phyloP scores from a whole-genome alignment of 2,888 invertebrate genomes.

The Nomada goodeniana region DNA sequence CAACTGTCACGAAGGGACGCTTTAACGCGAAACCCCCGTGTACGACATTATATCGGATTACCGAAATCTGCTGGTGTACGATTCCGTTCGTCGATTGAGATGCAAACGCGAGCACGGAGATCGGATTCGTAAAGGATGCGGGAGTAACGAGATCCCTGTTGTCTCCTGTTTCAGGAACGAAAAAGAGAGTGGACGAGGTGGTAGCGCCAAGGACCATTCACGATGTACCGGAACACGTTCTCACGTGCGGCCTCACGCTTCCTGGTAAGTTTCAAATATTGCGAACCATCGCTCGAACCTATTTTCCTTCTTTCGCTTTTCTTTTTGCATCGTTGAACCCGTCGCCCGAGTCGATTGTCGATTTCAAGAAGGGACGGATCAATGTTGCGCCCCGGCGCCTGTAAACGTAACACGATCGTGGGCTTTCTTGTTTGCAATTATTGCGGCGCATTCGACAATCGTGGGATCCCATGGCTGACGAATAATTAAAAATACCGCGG shows the following conservation, averaged over 20 bases:
- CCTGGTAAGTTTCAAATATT: slow-evolving; percentile 86
- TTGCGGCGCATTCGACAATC: too few species aligned
- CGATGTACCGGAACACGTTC: slow-evolving; percentile 88
- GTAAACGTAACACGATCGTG: too few species aligned
- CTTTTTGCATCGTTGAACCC: not conserved
- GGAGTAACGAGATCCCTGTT: slow-evolving; percentile 59
- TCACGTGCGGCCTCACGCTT: slow-evolving; percentile 89
- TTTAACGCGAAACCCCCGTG: slow-evolving; percentile 30
- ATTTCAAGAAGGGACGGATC: too few species aligned
- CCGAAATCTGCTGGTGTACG: slow-evolving; percentile 59
- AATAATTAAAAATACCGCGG: too few species aligned
- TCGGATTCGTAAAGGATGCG: slow-evolving; percentile 59
- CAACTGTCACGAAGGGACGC: slow-evolving; percentile 52
- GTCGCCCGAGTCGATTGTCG: not conserved
- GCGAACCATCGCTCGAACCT: not conserved
- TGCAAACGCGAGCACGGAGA: slow-evolving; percentile 42
- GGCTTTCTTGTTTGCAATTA: too few species aligned
- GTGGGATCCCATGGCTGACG: too few species aligned
- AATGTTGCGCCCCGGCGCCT: too few species aligned
- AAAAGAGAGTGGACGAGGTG: slow-evolving; percentile 85
- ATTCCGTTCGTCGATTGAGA: slow-evolving; percentile 60
- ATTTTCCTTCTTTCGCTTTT: not conserved
- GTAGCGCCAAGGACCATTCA: slow-evolving; percentile 87
- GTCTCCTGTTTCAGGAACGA: slow-evolving; percentile 83
- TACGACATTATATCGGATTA: slow-evolving; percentile 56